These are phyloP conservation scores for Lagenorhynchus albirostris DNA, from an alignment of 2,113 vertebrate genomes.

Conservation along the genomic window DNA sequence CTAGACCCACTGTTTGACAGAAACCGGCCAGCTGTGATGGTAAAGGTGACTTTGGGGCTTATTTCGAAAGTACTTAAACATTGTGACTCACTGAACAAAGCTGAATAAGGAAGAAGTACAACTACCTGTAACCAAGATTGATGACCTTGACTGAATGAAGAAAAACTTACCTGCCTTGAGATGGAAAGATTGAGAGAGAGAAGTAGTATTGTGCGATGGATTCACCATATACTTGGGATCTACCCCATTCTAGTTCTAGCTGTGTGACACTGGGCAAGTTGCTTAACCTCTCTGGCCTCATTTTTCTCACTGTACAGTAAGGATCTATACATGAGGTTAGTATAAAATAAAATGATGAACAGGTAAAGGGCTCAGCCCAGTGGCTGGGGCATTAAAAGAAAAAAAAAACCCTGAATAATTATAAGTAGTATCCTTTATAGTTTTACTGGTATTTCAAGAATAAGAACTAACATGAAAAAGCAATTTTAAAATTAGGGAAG, in stretches of 20 bases:
- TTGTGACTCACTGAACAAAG: not conserved
- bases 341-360: not conserved
- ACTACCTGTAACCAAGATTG: not conserved
- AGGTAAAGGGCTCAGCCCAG: not conserved
- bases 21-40: not conserved
- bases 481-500: not conserved
- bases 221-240: not conserved
- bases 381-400: not conserved
- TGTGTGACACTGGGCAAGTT: not conserved
- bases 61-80: not conserved
- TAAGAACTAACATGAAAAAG: not conserved
- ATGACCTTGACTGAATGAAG: not conserved
- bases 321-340: no score
- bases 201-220: not conserved
- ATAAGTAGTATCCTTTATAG: not conserved
- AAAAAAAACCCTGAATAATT: not conserved
- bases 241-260: not conserved
- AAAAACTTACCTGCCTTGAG: not conserved
- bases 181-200: not conserved
- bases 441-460: slow-evolving; percentile 3
- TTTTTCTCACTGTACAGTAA: not conserved
- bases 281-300: not conserved
- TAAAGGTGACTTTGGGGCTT: not conserved
- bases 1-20: not conserved
- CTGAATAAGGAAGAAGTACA: not conserved